phyloP scores from a whole-genome alignment of 1,140 invertebrate genomes.

The Odontomachus brunneus region DNA sequence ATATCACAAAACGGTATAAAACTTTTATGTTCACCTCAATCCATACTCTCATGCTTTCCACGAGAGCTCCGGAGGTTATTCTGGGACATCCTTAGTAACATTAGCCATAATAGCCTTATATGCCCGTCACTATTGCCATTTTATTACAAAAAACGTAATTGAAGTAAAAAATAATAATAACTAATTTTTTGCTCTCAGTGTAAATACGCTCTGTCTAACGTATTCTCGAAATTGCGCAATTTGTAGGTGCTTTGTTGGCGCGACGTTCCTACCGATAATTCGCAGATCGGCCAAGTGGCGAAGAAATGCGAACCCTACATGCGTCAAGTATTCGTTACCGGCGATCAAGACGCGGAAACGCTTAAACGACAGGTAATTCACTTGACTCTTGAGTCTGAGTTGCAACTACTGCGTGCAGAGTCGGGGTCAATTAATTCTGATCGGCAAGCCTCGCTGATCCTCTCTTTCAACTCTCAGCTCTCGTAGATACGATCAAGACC shows the following conservation, averaged over 20 bases:
- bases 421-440: neutral
- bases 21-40: too few relatives aligned
- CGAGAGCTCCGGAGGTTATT: too few relatives aligned
- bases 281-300: slow-evolving; percentile 95
- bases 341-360: slow-evolving; percentile 87
- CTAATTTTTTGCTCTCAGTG: too few relatives aligned
- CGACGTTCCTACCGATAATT: slow-evolving; percentile 94
- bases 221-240: slow-evolving; percentile 15
- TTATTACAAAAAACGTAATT: too few relatives aligned
- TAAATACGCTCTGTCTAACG: neutral
- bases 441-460: neutral
- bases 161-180: too few relatives aligned
- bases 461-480: neutral
- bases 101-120: too few relatives aligned
- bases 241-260: slow-evolving; percentile 95
- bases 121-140: too few relatives aligned
- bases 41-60: too few relatives aligned
- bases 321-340: slow-evolving; percentile 96
- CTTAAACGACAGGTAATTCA: slow-evolving; percentile 81
- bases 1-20: too few relatives aligned
- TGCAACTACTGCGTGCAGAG: too few relatives aligned
- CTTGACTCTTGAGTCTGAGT: neutral
- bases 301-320: slow-evolving; percentile 97
- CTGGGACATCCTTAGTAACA: too few relatives aligned
- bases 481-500: too few relatives aligned